These are phyloP conservation scores for Cottoperca gobio DNA, from an alignment of 2,797 vertebrate species.

Conservation along the genomic window DNA sequence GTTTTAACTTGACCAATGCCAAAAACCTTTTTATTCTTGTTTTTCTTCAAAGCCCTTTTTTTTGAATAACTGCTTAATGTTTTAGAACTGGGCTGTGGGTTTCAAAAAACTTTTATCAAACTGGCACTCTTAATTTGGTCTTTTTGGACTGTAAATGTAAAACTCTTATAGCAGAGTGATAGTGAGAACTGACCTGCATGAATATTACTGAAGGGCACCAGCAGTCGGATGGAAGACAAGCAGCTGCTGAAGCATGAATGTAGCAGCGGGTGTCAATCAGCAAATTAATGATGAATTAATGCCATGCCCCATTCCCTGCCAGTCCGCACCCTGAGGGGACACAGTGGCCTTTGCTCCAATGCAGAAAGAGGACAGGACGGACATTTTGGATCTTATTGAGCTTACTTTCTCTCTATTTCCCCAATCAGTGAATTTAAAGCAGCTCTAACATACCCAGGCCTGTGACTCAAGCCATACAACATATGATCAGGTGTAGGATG, in stretches of 20 bases:
- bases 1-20: constrained; percentile 28
- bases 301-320: too few species aligned
- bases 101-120: not conserved
- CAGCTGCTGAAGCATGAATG: too few species aligned
- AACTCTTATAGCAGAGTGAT: not conserved
- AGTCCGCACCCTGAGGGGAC: not conserved
- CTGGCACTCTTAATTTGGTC: not conserved
- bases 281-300: too few species aligned
- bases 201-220: too few species aligned
- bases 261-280: too few species aligned
- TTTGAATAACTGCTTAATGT: not conserved
- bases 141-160: not conserved
- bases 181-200: too few species aligned
- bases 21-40: constrained; percentile 7
- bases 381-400: not conserved
- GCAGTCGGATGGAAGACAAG: too few species aligned
- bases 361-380: too few species aligned
- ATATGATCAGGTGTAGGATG: too few species aligned
- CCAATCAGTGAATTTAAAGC: not conserved
- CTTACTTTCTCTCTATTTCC: not conserved
- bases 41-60: constrained; percentile 24
- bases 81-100: not conserved
- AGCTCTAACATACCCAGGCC: too few species aligned
- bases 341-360: not conserved
- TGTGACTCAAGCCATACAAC: too few species aligned